Evolutionary conservation across 2,797 vertebrate species (phyloP).

Genomic region (Fistularia tabacaria): DNA sequence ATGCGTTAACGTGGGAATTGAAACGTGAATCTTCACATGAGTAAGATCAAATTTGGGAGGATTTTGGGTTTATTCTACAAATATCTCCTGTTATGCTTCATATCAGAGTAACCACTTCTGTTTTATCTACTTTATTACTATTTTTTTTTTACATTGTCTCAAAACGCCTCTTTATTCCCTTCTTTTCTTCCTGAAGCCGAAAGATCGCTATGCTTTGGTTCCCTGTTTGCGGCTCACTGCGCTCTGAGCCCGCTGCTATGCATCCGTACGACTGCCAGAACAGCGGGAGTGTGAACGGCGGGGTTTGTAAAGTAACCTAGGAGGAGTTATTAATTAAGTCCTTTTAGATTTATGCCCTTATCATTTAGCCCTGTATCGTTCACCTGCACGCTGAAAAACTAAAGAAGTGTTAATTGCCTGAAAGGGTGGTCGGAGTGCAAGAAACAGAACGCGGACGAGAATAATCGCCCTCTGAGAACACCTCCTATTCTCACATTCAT

Average conservation of each 20-base stretch:
- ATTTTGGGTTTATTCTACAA: no score
- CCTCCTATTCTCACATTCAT: no score
- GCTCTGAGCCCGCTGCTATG: no score
- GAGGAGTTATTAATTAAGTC: conserved; percentile 42
- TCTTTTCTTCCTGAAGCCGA: conserved; percentile 10
- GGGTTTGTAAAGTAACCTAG: conserved; percentile 36
- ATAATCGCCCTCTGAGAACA: no score
- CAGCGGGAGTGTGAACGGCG: conserved; percentile 18
- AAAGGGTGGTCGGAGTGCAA: neutral
- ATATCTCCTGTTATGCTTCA: no score
- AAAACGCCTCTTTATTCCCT: neutral
- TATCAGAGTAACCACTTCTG: no score
- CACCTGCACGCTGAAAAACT: conserved; percentile 20
- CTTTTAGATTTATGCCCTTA: conserved; percentile 30
- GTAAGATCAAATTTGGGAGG: no score
- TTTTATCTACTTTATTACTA: no score
- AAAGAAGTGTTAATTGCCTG: conserved; percentile 26
- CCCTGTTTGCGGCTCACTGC: conserved; percentile 24
- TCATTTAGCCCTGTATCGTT: conserved; percentile 38
- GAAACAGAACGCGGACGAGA: neutral
- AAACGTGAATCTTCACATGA: no score
- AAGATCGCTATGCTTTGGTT: conserved; percentile 36
- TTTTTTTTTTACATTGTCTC: no score
- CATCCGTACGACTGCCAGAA: conserved; percentile 15
- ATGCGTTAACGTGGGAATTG: no score